Percentiles rank a stretch among this genome's conserved stretches.
Evolutionary conservation across 2,113 vertebrate genomes (phyloP).

Genomic region (Pipa parva): DNA sequence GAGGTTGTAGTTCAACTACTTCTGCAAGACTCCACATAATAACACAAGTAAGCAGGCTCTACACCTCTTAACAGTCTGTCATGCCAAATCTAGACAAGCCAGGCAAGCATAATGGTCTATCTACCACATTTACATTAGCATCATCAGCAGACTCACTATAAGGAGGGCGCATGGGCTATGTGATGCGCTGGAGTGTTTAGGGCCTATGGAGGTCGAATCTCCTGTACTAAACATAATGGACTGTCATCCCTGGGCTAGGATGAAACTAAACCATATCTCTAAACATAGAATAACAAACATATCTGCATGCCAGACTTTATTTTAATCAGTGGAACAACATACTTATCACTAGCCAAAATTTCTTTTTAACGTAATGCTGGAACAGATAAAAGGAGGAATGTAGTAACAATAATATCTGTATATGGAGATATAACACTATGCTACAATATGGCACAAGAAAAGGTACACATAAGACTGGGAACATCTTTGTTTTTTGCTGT

Average conservation of each 20-base stretch:
- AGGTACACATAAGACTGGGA: too few species aligned
- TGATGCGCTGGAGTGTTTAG: background rate
- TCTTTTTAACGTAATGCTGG: too few species aligned
- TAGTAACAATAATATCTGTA: too few species aligned
- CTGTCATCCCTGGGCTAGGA: background rate
- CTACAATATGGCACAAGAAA: too few species aligned
- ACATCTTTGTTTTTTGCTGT: too few species aligned
- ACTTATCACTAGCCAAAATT: too few species aligned
- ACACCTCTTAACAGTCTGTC: background rate
- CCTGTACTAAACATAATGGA: background rate
- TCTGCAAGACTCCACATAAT: background rate
- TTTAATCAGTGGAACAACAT: too few species aligned
- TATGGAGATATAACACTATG: too few species aligned
- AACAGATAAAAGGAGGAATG: too few species aligned
- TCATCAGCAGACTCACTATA: background rate
- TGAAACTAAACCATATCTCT: background rate
- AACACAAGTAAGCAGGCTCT: conserved; percentile 1
- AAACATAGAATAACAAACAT: too few species aligned
- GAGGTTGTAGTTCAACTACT: background rate
- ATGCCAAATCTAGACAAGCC: background rate
- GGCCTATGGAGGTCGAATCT: background rate
- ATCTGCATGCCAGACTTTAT: too few species aligned
- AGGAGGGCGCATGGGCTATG: background rate
- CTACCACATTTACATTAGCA: background rate
- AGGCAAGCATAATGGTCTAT: background rate